Evolutionary conservation across 2,888 invertebrate species (phyloP).

Genomic region (Cistogaster globosa): DNA sequence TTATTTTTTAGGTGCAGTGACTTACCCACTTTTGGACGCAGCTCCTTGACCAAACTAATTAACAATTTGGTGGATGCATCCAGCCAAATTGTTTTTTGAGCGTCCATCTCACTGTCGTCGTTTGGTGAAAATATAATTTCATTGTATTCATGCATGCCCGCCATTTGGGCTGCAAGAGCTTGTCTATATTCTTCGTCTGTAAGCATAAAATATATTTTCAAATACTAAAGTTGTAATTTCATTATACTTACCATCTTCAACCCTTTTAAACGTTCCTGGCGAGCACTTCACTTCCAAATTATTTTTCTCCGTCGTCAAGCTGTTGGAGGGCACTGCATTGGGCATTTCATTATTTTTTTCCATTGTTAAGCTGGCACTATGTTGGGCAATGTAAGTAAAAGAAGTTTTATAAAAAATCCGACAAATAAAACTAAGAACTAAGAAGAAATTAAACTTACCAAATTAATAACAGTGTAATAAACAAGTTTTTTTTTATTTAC

Average conservation of each 20-base stretch:
- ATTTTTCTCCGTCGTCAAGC: neutral
- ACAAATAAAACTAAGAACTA: slow-evolving; percentile 24
- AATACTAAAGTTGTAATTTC: neutral
- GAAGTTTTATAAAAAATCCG: slow-evolving; percentile 5
- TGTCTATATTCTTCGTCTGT: slow-evolving; percentile 9
- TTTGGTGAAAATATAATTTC: slow-evolving; percentile 8
- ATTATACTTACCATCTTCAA: neutral
- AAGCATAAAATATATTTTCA: neutral
- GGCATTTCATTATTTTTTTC: slow-evolving; percentile 27
- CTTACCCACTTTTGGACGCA: neutral
- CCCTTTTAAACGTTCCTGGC: too few species aligned
- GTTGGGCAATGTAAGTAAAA: slow-evolving; percentile 8
- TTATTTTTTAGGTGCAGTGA: slow-evolving; percentile 2
- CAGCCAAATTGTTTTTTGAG: neutral
- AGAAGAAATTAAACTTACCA: slow-evolving; percentile 29
- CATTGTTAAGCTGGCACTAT: slow-evolving; percentile 40
- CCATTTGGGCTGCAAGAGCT: slow-evolving; percentile 1
- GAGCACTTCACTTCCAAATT: too few species aligned
- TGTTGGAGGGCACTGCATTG: slow-evolving; percentile 24
- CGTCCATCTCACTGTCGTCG: neutral
- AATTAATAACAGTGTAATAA: slow-evolving; percentile 27
- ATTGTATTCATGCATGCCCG: neutral
- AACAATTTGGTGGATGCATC: too few species aligned
- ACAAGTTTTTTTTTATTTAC: slow-evolving; percentile 23
- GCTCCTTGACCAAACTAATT: too few species aligned